Conservation (phyloP, 2,888 invertebrate genomes). For the Oasisia sp. region DNA sequence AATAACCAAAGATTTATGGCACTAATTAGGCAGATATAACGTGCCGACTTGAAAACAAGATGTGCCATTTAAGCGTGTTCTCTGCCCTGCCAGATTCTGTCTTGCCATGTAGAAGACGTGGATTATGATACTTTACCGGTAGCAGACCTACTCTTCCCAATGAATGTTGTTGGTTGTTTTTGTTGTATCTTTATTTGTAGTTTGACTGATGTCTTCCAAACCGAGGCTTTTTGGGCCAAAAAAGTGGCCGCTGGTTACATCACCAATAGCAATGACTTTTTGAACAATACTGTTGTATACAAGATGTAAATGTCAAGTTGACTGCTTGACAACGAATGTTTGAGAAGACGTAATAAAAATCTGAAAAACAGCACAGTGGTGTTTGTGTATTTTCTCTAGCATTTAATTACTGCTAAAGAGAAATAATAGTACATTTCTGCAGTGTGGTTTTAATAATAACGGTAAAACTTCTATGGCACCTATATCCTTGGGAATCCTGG, state of each 20-base stretch:
- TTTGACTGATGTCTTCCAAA: too few species aligned
- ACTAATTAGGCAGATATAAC: background rate
- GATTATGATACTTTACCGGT: too few species aligned
- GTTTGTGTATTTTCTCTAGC: background rate
- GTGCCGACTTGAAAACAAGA: too few species aligned
- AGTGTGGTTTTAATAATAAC: background rate
- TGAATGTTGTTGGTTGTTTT: too few species aligned
- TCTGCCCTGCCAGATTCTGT: too few species aligned
- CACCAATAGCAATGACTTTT: background rate
- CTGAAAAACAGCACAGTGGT: background rate
- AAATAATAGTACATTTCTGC: background rate
- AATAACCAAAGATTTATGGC: background rate
- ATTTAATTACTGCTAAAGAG: background rate
- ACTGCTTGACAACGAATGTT: background rate
- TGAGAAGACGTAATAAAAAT: background rate
- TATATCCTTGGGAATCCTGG: too few species aligned
- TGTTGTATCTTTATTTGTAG: too few species aligned
- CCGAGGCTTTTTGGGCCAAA: background rate
- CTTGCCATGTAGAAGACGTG: too few species aligned
- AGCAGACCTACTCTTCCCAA: too few species aligned
- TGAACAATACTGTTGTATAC: background rate
- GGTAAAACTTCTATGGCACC: too few species aligned
- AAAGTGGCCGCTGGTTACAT: background rate
- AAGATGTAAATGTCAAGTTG: background rate
- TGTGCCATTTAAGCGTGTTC: background rate